Evolutionary conservation across 2,113 vertebrate species (phyloP), one percentile per base, ranked within the genome.

Genomic region (Salminus brasiliensis): DNA sequence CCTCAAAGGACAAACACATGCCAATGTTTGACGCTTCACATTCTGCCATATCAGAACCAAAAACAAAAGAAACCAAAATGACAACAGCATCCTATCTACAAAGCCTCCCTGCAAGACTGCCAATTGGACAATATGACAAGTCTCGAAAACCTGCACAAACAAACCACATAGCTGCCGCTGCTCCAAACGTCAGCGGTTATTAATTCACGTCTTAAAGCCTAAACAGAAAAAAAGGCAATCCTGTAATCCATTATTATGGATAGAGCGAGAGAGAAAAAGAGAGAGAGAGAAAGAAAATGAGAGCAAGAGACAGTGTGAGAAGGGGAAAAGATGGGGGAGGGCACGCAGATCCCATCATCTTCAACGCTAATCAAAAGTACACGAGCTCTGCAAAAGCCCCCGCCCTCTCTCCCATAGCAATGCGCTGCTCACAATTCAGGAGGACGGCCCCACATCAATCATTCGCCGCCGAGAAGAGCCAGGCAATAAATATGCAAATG

Each of bases 401-500:
- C 87, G 85, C 87, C 85, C 85, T 83, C 89, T 83, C 87, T 91
- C 84, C 96, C 95, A 97, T 97, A 96, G 97, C 97, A 98, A 97
- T 96, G 92, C 95, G 91, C 94, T 95, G 96, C 95, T 97, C 96
- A 95, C 95, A 96, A 98, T 98, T 98, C 97, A 98, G 97, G 96
- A 98, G 96, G 97, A 95, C 96, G 94, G 93, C 95, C 97, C 95
- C 92, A 96, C 97, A 98, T 98, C 97, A 98, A 98, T 99, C 97
- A 99, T 96, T 97, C 94, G 93, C 93, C 94, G 94, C 95, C 95
- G 96, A 97, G 97, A 96, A 91, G 90, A 92, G 95, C 96, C 95
- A 95, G 95, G 97, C 97, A 99, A 98, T 98, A 99, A 98, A 99
- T 99, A 98, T 99, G 97, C 94, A 98, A 99, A 99, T 98, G 96